Conservation (phyloP, 2,888 invertebrate genomes). For the Tethea ocularis region DNA sequence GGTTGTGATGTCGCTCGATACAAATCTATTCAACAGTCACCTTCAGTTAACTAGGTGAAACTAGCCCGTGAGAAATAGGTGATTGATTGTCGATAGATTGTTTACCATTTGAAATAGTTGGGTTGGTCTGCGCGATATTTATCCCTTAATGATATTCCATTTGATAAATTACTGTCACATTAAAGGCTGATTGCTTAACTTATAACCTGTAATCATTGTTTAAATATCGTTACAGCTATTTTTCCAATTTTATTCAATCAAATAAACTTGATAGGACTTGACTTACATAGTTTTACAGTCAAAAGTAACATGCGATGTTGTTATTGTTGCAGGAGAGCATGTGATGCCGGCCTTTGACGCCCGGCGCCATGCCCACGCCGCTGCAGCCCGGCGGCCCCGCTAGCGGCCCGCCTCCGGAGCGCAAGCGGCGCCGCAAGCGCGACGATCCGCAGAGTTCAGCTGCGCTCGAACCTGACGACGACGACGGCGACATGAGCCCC, state of each 20-base stretch:
- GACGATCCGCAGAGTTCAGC: constrained; percentile 85
- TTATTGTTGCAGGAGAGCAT: constrained; percentile 81
- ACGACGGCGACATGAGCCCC: constrained; percentile 88
- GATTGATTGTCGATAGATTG: constrained; percentile 45
- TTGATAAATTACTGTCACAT: neutral
- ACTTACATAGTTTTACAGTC: neutral
- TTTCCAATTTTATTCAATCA: neutral
- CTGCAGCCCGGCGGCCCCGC: constrained; percentile 85
- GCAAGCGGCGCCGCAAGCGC: constrained; percentile 86
- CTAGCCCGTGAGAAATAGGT: constrained; percentile 73
- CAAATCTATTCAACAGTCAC: constrained; percentile 72
- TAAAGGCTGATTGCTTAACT: neutral
- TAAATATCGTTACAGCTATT: neutral
- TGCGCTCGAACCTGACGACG: constrained; percentile 82
- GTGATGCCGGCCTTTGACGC: constrained; percentile 85
- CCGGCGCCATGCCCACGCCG: constrained; percentile 85
- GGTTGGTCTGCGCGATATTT: constrained; percentile 35
- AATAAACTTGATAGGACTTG: neutral
- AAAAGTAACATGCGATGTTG: constrained; percentile 11
- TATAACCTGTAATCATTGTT: neutral
- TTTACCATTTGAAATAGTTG: constrained; percentile 28
- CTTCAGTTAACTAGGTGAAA: constrained; percentile 65
- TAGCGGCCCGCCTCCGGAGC: constrained; percentile 84
- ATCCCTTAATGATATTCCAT: constrained; percentile 17
- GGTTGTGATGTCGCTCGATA: constrained; percentile 57